These are phyloP conservation scores for Drosophila kuntzei DNA, from an alignment of 2,888 invertebrate genomes.

Conservation along the genomic window DNA sequence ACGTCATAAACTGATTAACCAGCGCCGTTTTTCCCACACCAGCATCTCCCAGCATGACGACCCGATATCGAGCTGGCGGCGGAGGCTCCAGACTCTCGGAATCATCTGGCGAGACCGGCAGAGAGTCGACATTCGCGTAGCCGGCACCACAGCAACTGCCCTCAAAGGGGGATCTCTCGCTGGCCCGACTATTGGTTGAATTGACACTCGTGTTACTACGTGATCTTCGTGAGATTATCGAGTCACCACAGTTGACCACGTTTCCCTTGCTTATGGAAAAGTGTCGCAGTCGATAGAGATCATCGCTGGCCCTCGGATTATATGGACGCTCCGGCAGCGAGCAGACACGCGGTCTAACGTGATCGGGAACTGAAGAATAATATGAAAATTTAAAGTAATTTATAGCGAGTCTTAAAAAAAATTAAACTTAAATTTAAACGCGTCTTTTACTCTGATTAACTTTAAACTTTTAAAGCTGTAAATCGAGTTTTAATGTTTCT, in stretches of 20 bases:
- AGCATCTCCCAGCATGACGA: conserved; percentile 93
- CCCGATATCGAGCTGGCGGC: conserved; percentile 88
- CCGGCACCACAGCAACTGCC: conserved; percentile 94
- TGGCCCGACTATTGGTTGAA: conserved; percentile 93
- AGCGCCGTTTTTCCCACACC: conserved; percentile 96
- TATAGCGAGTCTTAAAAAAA: conserved; percentile 55
- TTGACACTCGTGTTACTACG: conserved; percentile 95
- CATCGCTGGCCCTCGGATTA: conserved; percentile 93
- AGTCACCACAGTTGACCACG: conserved; percentile 95
- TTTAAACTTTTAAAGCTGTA: too few relatives aligned
- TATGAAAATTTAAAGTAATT: background rate
- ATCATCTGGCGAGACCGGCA: conserved; percentile 91
- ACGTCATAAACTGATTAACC: conserved; percentile 97
- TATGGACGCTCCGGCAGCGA: conserved; percentile 94
- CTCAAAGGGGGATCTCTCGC: conserved; percentile 94
- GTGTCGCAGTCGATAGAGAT: conserved; percentile 92
- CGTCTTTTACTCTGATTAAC: too few relatives aligned
- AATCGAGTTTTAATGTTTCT: too few relatives aligned
- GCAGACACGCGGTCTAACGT: conserved; percentile 93
- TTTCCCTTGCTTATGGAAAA: conserved; percentile 95
- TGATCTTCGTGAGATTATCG: conserved; percentile 93
- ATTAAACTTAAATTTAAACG: too few relatives aligned
- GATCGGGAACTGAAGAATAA: conserved; percentile 90
- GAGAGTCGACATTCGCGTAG: conserved; percentile 91
- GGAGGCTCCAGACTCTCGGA: conserved; percentile 88